Base-by-base conservation (phyloP, 2,113 vertebrate genomes). In the Halichoerus grypus region DNA sequence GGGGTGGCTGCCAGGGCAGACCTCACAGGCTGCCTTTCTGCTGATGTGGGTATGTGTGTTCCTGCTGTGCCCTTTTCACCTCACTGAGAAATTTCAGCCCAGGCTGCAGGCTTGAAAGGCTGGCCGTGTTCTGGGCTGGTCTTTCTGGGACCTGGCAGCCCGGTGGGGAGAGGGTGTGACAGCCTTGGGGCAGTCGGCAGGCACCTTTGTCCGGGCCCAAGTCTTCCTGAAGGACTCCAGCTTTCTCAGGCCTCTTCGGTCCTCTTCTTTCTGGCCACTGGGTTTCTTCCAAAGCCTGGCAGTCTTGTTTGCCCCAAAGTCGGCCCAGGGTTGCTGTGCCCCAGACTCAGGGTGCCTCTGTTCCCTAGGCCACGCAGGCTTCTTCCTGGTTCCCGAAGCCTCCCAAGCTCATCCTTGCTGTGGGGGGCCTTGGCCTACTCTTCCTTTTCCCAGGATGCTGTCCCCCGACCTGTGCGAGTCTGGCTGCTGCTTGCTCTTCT, bases 401-500 rank as follows among this genome's bases (percentile, higher is more conserved):
- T 53, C 51, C 26, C 36, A 22, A 31, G 19, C 6, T 31, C 12
- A 42, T 24, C 2, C 8, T 24, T 10, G 46, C 31, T 18, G 16
- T 0, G 36, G 19, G 19, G 57, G 6, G 3, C 31, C 63, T 10
- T 8, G 31, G 18, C 26, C 49, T 3, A 4, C 51, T 24, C 16
- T 7, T 16, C 13, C n/a, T 51, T 10, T 21, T 49, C 22, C 14
- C 10, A 7, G 36, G 26, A 6, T 15, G 33, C 57, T 33, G 15
- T 31, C n/a, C 22, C 19, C 33, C 21, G 24, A 5, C 3, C 24
- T 28, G 2, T 28, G 55, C 3, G 5, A 0, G 2, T 3, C 18
- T 33, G 63, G 16, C 88, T 65, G 33, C 10, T 0, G 10, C 33
- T 67, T 28, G n/a, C n/a, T 12, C 49, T 36, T 31, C 16, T 10